phyloP scores from a whole-genome alignment of 2,888 invertebrate genomes.

The Hemaris fuciformis region DNA sequence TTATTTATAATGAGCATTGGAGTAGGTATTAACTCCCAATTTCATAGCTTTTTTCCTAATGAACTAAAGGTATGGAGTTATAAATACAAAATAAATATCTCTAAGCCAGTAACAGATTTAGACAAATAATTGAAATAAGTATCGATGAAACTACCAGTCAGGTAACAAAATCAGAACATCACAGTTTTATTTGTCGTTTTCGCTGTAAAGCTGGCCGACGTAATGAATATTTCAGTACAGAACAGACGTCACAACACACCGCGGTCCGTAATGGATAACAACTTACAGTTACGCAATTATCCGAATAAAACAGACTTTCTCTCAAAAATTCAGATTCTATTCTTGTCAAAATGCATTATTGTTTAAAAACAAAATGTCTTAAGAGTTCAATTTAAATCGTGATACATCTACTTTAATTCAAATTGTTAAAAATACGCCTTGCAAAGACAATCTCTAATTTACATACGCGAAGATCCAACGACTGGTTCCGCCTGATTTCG shows the following conservation, averaged over 20 bases:
- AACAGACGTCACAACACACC: not conserved
- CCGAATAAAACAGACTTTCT: conserved; percentile 4
- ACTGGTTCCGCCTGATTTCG: conserved; percentile 18
- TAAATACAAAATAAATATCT: not conserved
- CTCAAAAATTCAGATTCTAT: conserved; percentile 37
- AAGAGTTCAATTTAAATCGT: not conserved
- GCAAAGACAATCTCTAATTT: no score
- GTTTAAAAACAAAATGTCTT: not conserved
- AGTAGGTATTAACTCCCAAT: no score
- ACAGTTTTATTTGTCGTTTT: not conserved
- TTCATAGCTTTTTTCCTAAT: no score
- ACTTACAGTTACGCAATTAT: conserved; percentile 13
- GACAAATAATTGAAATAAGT: not conserved
- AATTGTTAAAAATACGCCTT: not conserved
- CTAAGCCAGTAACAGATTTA: not conserved
- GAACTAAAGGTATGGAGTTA: no score
- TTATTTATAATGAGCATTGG: no score
- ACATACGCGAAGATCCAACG: no score
- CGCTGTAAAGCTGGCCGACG: not conserved
- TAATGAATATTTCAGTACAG: conserved; percentile 1
- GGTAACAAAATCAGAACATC: not conserved
- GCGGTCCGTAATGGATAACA: not conserved
- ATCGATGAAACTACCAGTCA: not conserved
- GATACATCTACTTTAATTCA: not conserved
- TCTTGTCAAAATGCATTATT: conserved; percentile 17